Evolutionary conservation across 2,797 vertebrate genomes (phyloP).

Genomic region (Vireo griseus): DNA sequence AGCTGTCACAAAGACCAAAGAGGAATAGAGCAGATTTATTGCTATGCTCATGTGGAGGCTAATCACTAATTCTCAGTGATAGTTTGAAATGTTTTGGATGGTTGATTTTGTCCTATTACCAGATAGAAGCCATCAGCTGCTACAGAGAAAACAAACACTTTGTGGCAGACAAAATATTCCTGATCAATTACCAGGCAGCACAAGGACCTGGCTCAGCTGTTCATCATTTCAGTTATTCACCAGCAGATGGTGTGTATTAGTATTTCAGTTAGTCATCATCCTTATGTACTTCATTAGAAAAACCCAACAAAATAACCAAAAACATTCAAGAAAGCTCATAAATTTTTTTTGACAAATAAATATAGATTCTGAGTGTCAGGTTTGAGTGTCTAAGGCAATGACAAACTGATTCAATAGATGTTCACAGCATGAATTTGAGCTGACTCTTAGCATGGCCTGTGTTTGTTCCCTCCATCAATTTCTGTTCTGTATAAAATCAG

Average conservation of each 20-base stretch:
- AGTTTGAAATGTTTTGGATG: constrained; percentile 32
- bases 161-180: constrained; percentile 40
- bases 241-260: neutral
- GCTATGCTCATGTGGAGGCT: neutral
- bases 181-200: constrained; percentile 48
- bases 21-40: constrained; percentile 42
- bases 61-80: constrained; percentile 31
- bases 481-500: neutral
- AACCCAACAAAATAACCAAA: neutral
- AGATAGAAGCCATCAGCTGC: neutral
- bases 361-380: neutral
- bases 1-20: neutral
- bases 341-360: neutral
- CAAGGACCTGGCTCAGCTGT: constrained; percentile 22
- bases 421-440: neutral
- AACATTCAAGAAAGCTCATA: neutral
- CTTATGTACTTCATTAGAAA: neutral
- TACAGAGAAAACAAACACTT: constrained; percentile 41
- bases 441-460: neutral
- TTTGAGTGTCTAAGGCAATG: neutral
- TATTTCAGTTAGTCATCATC: neutral
- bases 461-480: neutral
- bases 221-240: constrained; percentile 55
- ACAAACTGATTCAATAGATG: neutral
- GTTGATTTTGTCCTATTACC: constrained; percentile 13